Conservation (phyloP, 2,888 invertebrate genomes). For the Lycia hirtaria region DNA sequence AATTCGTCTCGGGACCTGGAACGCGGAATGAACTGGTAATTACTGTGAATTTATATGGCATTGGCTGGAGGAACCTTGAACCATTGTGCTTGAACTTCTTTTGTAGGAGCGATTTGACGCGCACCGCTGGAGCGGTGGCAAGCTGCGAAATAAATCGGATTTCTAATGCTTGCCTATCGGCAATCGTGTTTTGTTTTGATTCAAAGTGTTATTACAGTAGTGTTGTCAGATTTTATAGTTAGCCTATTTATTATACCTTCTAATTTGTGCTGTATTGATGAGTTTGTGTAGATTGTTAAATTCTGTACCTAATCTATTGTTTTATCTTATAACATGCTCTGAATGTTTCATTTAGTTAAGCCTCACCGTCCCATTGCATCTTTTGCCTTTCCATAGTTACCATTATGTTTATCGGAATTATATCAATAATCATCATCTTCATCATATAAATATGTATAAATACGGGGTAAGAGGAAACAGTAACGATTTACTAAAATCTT, state of each 20-base stretch:
- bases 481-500: too few species aligned
- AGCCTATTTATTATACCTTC: not conserved
- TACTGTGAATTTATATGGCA: constrained; percentile 55
- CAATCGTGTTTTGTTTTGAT: constrained; percentile 4
- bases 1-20: constrained; percentile 61
- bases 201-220: not conserved
- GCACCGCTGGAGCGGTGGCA: constrained; percentile 44
- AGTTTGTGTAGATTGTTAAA: too few species aligned
- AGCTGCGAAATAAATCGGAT: constrained; percentile 18
- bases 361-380: too few species aligned
- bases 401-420: too few species aligned
- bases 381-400: too few species aligned
- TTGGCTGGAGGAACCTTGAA: constrained; percentile 48
- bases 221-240: not conserved
- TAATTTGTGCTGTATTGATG: too few species aligned
- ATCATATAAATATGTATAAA: too few species aligned
- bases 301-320: too few species aligned
- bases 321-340: too few species aligned
- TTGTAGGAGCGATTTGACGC: constrained; percentile 49
- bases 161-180: not conserved
- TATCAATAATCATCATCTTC: too few species aligned
- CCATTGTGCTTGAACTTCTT: constrained; percentile 64
- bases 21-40: constrained; percentile 62
- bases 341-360: too few species aligned
- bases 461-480: too few species aligned